Evolutionary conservation across 1,140 invertebrate genomes (phyloP).

Genomic region (Zaprionus ornatus): DNA sequence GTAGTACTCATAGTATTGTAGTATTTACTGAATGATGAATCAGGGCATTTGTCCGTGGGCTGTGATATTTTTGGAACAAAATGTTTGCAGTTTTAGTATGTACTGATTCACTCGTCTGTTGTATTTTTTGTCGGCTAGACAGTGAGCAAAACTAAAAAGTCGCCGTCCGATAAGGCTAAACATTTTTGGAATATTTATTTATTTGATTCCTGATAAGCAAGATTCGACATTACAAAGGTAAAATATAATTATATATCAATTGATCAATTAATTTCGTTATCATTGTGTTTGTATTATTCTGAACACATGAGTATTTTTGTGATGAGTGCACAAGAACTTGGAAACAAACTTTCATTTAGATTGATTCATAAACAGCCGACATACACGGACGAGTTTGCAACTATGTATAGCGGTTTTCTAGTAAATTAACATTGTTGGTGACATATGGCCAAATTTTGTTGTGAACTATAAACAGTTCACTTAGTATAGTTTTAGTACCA

Average conservation of each 20-base stretch:
- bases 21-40: constrained; percentile 50
- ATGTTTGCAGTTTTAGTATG: constrained; percentile 26
- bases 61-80: constrained; percentile 34
- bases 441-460: not conserved
- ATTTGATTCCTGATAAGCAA: constrained; percentile 33
- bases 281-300: not conserved
- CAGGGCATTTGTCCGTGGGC: constrained; percentile 5
- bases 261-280: constrained; percentile 22
- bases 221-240: constrained; percentile 1
- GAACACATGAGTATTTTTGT: constrained; percentile 13
- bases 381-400: constrained; percentile 28
- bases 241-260: no score
- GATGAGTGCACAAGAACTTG: constrained; percentile 1
- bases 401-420: not conserved
- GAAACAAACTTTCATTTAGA: constrained; percentile 16
- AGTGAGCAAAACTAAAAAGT: constrained; percentile 51
- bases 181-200: constrained; percentile 37
- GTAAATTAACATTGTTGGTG: not conserved
- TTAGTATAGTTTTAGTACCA: constrained; percentile 18
- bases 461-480: constrained; percentile 6
- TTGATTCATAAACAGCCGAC: constrained; percentile 26
- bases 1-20: constrained; percentile 45
- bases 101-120: constrained; percentile 22
- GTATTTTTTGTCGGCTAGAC: constrained; percentile 50
- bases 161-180: constrained; percentile 57